Percentiles rank a stretch among this genome's conserved stretches.
phyloP scores from a whole-genome alignment of 2,113 vertebrate genomes.

The Albula goreensis region DNA sequence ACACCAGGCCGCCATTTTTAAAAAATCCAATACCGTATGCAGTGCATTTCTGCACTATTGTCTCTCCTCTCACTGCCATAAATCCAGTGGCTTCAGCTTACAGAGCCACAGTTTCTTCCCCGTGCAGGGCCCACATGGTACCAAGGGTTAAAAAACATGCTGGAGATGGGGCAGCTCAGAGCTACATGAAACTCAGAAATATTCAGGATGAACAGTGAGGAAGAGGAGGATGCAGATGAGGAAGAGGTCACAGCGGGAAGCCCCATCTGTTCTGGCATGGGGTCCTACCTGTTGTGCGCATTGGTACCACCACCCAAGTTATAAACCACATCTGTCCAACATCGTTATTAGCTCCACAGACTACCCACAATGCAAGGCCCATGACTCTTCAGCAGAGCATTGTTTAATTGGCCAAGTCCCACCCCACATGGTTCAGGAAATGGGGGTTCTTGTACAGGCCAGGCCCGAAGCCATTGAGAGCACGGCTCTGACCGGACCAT shows the following conservation, averaged over 20 bases:
- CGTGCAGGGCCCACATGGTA: not conserved
- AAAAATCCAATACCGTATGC: no score
- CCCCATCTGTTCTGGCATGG: not conserved
- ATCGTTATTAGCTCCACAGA: not conserved
- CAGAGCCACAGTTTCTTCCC: not conserved
- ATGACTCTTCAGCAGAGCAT: conserved; percentile 50
- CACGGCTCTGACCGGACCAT: conserved; percentile 72
- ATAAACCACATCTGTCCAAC: no score
- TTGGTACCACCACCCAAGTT: no score
- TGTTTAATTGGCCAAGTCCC: conserved; percentile 39
- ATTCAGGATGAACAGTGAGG: not conserved
- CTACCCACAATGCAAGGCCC: conserved; percentile 1
- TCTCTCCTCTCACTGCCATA: conserved; percentile 5
- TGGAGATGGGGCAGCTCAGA: not conserved
- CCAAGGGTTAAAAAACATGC: not conserved
- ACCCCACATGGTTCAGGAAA: conserved; percentile 70
- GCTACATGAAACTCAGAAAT: not conserved
- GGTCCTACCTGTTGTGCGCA: no score
- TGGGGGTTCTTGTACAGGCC: conserved; percentile 62
- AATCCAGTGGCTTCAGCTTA: conserved; percentile 9
- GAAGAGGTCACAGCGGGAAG: not conserved
- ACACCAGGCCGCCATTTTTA: not conserved
- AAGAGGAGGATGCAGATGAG: not conserved
- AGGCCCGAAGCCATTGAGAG: conserved; percentile 65
- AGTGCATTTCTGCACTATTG: not conserved